Percentiles rank a stretch among this genome's conserved stretches.
Evolutionary conservation across 2,888 invertebrate species (phyloP).

Genomic region (Eumacrocentrus americanus): DNA sequence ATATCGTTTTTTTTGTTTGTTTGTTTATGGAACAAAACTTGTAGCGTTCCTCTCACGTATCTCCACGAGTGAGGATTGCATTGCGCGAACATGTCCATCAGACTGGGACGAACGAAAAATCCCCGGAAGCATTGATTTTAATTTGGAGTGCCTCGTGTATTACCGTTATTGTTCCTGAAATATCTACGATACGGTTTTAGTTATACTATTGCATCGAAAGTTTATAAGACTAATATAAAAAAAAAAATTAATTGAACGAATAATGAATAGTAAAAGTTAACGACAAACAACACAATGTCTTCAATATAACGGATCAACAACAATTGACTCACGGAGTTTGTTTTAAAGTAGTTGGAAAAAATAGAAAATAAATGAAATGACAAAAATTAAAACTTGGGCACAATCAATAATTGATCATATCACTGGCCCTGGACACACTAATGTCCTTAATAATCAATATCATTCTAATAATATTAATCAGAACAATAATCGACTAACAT

Average conservation of each 20-base stretch:
- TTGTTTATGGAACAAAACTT: constrained; percentile 44
- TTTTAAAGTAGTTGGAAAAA: constrained; percentile 2
- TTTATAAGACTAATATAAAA: not conserved
- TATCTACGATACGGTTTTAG: not conserved
- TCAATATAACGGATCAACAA: too few species aligned
- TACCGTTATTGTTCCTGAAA: not conserved
- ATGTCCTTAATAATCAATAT: constrained; percentile 5
- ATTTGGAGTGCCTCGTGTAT: not conserved
- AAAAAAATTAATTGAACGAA: not conserved
- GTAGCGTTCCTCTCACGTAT: constrained; percentile 37
- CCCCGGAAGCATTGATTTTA: constrained; percentile 18
- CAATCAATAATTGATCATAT: not conserved
- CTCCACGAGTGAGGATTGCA: constrained; percentile 30
- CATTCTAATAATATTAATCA: constrained; percentile 14
- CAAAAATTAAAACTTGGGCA: constrained; percentile 13
- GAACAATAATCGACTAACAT: constrained; percentile 13
- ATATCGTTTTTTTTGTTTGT: constrained; percentile 43
- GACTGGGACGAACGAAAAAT: constrained; percentile 18
- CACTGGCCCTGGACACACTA: not conserved
- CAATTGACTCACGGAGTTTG: too few species aligned
- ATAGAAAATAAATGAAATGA: constrained; percentile 19
- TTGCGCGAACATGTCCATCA: constrained; percentile 31
- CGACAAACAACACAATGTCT: not conserved
- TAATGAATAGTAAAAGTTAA: not conserved
- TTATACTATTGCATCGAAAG: not conserved